These are phyloP conservation scores for Pseudomyrmex pallidus DNA, from an alignment of 1,140 invertebrate genomes.

Conservation along the genomic window DNA sequence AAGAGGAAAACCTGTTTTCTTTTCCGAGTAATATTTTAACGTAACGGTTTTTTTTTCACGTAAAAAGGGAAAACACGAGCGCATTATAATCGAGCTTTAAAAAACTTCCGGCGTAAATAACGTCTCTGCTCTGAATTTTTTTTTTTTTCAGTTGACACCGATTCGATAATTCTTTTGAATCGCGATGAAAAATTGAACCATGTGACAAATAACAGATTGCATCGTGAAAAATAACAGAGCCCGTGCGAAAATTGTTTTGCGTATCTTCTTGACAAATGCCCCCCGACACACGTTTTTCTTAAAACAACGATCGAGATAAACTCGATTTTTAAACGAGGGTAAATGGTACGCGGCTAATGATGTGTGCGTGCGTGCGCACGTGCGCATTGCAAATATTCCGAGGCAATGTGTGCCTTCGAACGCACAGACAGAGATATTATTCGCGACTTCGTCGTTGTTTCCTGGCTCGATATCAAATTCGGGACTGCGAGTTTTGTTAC, in stretches of 20 bases:
- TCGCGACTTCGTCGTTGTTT: background rate
- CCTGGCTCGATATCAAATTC: conserved; percentile 14
- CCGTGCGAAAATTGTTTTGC: too few species aligned
- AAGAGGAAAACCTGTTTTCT: background rate
- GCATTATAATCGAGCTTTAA: background rate
- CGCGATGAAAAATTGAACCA: background rate
- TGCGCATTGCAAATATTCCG: background rate
- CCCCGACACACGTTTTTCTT: too few species aligned
- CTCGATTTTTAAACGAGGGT: background rate
- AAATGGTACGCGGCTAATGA: background rate
- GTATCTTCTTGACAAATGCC: too few species aligned
- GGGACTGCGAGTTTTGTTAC: conserved; percentile 33
- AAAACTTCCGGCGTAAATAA: background rate
- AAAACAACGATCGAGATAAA: background rate
- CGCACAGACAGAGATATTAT: background rate
- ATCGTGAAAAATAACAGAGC: too few species aligned
- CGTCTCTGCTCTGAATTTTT: background rate
- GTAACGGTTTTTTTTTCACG: background rate
- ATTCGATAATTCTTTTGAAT: background rate
- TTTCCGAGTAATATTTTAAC: background rate
- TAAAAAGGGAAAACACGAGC: background rate
- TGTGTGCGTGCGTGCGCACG: background rate
- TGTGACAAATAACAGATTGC: too few species aligned
- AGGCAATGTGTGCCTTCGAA: background rate
- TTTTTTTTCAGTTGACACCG: background rate